A percentile compares a stretch with the other conserved stretches of the same genome.
These are phyloP conservation scores for Lasioglossum malachurum DNA, from an alignment of 2,888 invertebrate species.

Conservation along the genomic window DNA sequence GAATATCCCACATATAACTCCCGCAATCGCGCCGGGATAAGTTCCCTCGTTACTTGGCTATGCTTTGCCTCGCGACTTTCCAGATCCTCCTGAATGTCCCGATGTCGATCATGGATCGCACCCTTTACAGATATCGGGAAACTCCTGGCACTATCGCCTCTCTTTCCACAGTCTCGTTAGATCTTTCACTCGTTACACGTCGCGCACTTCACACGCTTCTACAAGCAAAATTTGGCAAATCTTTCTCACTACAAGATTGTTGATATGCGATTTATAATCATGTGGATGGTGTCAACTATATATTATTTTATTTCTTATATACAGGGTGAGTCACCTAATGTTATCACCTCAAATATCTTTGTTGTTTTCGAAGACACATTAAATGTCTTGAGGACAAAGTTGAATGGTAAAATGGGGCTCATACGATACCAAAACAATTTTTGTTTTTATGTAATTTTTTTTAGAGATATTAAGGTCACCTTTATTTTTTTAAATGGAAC, in stretches of 20 bases:
- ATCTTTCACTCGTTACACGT: background rate
- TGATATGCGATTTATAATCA: too few species aligned
- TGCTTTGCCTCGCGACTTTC: conserved; percentile 48
- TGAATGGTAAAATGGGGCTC: too few species aligned
- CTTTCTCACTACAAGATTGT: background rate
- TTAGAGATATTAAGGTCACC: too few species aligned
- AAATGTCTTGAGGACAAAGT: too few species aligned
- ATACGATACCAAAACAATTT: too few species aligned
- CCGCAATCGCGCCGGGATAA: conserved; percentile 70
- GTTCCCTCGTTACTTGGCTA: conserved; percentile 61
- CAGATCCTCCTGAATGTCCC: conserved; percentile 38
- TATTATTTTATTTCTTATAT: too few species aligned
- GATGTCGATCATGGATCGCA: background rate
- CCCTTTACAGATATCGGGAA: background rate
- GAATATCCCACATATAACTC: conserved; percentile 79
- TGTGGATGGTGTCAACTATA: too few species aligned
- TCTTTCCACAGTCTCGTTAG: background rate
- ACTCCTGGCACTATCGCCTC: background rate
- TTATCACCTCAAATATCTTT: too few species aligned
- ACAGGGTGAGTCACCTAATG: too few species aligned
- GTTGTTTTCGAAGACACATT: too few species aligned
- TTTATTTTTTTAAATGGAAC: too few species aligned
- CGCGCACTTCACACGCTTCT: background rate
- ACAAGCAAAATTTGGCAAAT: background rate
- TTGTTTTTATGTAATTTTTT: too few species aligned